Evolutionary conservation across 2,113 vertebrate genomes (phyloP).

Genomic region (Halcyon senegalensis): DNA sequence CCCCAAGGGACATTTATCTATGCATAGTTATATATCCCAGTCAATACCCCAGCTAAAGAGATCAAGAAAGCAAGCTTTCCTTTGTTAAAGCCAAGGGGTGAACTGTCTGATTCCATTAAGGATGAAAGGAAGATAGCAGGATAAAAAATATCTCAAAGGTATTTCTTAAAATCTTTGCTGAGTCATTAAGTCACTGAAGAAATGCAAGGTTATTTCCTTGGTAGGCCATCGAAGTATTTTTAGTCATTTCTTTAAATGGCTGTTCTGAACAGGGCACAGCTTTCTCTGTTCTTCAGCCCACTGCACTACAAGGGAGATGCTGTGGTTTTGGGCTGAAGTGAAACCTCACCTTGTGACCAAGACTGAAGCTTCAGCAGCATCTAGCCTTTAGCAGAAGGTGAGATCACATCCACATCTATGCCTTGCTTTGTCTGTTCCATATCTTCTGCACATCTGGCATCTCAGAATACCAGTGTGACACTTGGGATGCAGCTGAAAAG

Average conservation of each 20-base stretch:
- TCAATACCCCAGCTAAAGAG: not conserved
- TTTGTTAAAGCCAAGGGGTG: not conserved
- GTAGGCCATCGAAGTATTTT: not conserved
- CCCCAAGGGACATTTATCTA: not conserved
- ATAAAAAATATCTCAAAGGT: conserved; percentile 27
- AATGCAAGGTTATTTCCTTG: conserved; percentile 1
- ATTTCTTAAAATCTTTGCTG: not conserved
- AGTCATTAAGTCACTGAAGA: conserved; percentile 9
- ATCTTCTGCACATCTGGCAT: not conserved
- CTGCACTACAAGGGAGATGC: not conserved
- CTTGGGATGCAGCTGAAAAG: not conserved
- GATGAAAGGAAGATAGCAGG: conserved; percentile 22
- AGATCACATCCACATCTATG: not conserved
- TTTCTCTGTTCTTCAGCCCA: not conserved
- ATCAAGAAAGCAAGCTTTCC: not conserved
- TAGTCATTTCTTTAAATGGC: not conserved
- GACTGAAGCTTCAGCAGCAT: not conserved
- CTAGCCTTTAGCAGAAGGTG: not conserved
- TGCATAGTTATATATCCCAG: not conserved
- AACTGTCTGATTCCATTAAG: conserved; percentile 25
- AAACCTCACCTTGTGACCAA: not conserved
- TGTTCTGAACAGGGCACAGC: not conserved
- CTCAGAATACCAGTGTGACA: not conserved
- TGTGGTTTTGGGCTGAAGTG: not conserved
- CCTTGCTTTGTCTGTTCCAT: not conserved